phyloP scores from a whole-genome alignment of 2,888 invertebrate genomes.

The Cryptocheilus praepositus region DNA sequence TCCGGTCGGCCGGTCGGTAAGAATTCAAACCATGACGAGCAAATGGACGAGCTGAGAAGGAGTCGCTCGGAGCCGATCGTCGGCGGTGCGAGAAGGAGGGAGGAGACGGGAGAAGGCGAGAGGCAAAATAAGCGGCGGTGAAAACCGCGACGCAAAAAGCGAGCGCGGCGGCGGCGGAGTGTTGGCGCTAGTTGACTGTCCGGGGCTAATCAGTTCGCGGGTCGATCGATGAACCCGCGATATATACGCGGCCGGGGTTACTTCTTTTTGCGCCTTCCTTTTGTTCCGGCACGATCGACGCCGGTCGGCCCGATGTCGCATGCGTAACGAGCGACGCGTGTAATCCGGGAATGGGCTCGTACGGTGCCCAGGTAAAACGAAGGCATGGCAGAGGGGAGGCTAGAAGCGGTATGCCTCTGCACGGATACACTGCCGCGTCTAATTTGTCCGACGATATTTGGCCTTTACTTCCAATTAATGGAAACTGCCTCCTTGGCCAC shows the following conservation, averaged over 20 bases:
- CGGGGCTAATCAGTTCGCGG: conserved; percentile 49
- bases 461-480: no score
- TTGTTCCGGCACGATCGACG: background rate
- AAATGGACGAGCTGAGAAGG: conserved; percentile 51
- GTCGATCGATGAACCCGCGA: conserved; percentile 51
- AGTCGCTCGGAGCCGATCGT: conserved; percentile 20
- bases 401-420: no score
- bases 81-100: conserved; percentile 4
- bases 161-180: conserved; percentile 16
- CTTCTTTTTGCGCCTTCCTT: conserved; percentile 27
- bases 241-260: conserved; percentile 22
- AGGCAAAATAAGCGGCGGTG: conserved; percentile 57
- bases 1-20: conserved; percentile 63
- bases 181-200: conserved; percentile 29
- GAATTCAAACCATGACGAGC: conserved; percentile 65
- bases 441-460: no score
- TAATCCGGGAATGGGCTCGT: conserved; percentile 26
- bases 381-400: no score
- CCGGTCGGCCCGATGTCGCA: background rate
- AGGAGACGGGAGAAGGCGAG: conserved; percentile 18
- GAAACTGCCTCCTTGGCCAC: no score
- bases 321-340: conserved; percentile 12
- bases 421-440: no score
- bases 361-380: no score
- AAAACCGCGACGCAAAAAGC: conserved; percentile 57